A percentile compares a stretch with the other conserved stretches of the same genome.
Conservation (phyloP, 2,797 vertebrate species). For the Silurus lanzhouensis region DNA sequence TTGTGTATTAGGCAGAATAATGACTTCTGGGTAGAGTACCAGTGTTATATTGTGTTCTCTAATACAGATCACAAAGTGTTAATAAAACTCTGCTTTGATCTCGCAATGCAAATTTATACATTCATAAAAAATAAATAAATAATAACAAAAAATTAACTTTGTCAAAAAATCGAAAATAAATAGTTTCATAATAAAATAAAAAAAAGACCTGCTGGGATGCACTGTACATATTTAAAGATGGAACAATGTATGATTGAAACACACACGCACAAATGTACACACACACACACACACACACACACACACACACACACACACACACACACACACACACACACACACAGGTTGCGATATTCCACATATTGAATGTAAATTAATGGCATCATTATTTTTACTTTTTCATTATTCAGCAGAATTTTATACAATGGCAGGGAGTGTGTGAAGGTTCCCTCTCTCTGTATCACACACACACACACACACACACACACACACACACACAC, state of each 20-base stretch:
- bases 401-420: slow-evolving; percentile 48
- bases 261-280: not conserved
- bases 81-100: not conserved
- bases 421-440: slow-evolving; percentile 43
- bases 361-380: slow-evolving; percentile 26
- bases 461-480: slow-evolving; percentile 1
- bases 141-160: not conserved
- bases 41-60: not conserved
- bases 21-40: not conserved
- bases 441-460: not conserved
- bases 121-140: not conserved
- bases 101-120: not conserved
- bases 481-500: not conserved
- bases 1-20: not conserved
- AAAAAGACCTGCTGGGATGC: not conserved
- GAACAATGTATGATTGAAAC: not conserved
- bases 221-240: not conserved
- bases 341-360: slow-evolving; percentile 41
- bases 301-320: slow-evolving; percentile 31
- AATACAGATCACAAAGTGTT: not conserved
- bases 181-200: not conserved
- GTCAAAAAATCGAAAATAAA: not conserved
- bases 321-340: slow-evolving; percentile 24
- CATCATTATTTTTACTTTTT: slow-evolving; percentile 52
- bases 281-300: slow-evolving; percentile 20